Conservation (phyloP, 1,140 invertebrate species). For the Drosophila repletoides region DNA sequence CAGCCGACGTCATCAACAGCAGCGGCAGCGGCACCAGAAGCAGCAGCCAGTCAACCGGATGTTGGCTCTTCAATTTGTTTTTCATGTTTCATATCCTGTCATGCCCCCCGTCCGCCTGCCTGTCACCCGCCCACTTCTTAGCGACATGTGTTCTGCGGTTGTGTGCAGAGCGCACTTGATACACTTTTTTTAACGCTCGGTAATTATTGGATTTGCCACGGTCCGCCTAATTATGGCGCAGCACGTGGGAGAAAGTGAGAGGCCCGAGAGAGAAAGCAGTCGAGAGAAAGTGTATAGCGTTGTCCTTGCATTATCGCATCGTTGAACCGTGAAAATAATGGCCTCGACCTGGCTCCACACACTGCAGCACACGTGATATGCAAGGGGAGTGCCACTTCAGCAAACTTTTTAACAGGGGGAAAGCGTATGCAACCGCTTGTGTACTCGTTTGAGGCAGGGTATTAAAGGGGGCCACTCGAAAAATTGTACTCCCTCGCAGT, state of each 20-base stretch:
- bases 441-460: no score
- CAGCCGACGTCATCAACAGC: neutral
- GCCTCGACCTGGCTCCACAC: slow-evolving; percentile 23
- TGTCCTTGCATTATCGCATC: slow-evolving; percentile 42
- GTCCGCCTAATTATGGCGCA: slow-evolving; percentile 54
- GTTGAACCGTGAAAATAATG: slow-evolving; percentile 53
- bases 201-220: slow-evolving; percentile 69
- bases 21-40: neutral
- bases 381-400: slow-evolving; percentile 1
- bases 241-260: slow-evolving; percentile 33
- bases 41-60: slow-evolving; percentile 40
- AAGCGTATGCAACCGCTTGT: no score
- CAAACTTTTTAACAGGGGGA: neutral
- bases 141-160: slow-evolving; percentile 65
- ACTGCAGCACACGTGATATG: slow-evolving; percentile 13
- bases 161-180: slow-evolving; percentile 52
- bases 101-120: slow-evolving; percentile 5
- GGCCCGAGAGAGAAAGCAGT: neutral
- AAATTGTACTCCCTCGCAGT: no score
- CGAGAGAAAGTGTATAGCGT: slow-evolving; percentile 29
- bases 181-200: slow-evolving; percentile 61
- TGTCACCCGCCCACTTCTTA: neutral
- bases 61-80: slow-evolving; percentile 76
- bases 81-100: slow-evolving; percentile 68
- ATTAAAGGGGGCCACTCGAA: no score